A percentile compares a stretch with the other conserved stretches of the same genome.
Conservation (phyloP, 2,113 vertebrate species). For the Apteryx owenii region DNA sequence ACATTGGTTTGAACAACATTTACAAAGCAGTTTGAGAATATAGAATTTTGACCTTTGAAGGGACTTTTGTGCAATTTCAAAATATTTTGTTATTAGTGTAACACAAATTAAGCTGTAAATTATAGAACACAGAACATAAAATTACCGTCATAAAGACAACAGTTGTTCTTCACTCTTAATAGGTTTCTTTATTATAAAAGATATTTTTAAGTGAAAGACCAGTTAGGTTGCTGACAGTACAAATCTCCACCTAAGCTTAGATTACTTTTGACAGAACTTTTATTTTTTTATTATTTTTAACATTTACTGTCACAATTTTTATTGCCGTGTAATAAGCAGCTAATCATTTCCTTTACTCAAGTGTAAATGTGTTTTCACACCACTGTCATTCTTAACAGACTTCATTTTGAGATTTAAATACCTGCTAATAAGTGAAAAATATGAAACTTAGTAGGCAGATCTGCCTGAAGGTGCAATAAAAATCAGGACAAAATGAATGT, state of each 20-base stretch:
- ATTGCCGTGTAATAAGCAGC: neutral
- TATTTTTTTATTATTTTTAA: neutral
- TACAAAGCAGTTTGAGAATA: constrained; percentile 5
- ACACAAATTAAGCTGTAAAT: constrained; percentile 18
- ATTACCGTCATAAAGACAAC: neutral
- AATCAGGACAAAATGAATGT: constrained; percentile 40
- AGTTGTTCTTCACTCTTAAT: neutral
- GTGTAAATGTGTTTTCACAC: constrained; percentile 34
- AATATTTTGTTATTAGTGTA: constrained; percentile 1
- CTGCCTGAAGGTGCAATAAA: constrained; percentile 21
- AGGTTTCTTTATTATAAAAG: neutral
- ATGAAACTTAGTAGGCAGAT: neutral
- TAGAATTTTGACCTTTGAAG: constrained; percentile 40
- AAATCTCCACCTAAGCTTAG: neutral
- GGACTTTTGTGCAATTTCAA: neutral
- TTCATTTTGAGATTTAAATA: constrained; percentile 23
- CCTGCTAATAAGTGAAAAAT: constrained; percentile 36
- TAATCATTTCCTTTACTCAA: neutral
- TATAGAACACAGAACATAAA: neutral
- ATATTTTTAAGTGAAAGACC: neutral
- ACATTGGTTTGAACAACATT: constrained; percentile 7
- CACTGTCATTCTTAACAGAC: neutral
- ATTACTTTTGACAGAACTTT: neutral
- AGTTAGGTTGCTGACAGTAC: neutral
- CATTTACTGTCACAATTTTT: neutral